These are phyloP conservation scores for Tor tambroides DNA, from an alignment of 2,113 vertebrate species.

Conservation along the genomic window DNA sequence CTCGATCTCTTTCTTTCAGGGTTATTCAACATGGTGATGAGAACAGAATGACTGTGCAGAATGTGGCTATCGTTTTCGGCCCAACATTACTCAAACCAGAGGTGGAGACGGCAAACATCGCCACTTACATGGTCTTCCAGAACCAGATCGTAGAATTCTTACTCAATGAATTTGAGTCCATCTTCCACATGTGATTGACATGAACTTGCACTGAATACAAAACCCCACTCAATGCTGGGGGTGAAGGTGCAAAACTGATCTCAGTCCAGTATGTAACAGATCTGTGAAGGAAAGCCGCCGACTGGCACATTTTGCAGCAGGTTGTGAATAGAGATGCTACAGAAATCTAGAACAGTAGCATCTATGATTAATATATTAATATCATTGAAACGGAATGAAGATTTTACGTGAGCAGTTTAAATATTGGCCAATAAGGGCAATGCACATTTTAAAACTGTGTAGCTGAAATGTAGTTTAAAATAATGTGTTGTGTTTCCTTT, in stretches of 20 bases:
- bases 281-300: background rate
- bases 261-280: background rate
- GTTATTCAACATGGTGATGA: slow-evolving; percentile 82
- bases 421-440: background rate
- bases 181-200: slow-evolving; percentile 75
- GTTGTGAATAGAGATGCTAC: background rate
- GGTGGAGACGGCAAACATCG: slow-evolving; percentile 82
- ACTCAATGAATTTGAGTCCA: slow-evolving; percentile 82
- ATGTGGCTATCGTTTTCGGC: slow-evolving; percentile 92
- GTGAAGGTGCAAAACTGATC: background rate
- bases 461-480: slow-evolving; percentile 1
- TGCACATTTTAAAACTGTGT: slow-evolving; percentile 4
- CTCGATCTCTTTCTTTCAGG: slow-evolving; percentile 64
- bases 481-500: background rate
- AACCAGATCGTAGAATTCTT: slow-evolving; percentile 96
- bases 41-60: slow-evolving; percentile 94
- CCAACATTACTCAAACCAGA: slow-evolving; percentile 90
- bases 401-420: background rate
- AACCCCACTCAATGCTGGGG: background rate
- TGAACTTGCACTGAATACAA: background rate
- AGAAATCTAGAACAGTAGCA: background rate
- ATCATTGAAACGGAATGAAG: background rate
- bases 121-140: slow-evolving; percentile 95
- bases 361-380: slow-evolving; percentile 25
- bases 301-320: background rate